Conservation (phyloP, 2,113 vertebrate species). For the Otocyon megalotis region DNA sequence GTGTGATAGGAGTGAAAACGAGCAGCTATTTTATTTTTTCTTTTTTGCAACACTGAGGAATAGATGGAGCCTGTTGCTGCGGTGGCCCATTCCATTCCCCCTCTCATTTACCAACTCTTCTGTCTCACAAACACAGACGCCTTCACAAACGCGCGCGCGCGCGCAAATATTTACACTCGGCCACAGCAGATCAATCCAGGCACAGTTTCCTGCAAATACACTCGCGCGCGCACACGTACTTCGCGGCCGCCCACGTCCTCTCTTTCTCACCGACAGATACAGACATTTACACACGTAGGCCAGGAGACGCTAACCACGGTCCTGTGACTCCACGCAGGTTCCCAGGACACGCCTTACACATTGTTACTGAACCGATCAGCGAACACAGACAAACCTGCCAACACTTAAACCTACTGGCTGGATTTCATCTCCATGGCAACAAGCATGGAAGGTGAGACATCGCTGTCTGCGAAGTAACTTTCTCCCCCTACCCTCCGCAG, state of each 20-base stretch:
- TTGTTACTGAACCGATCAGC: conserved; percentile 44
- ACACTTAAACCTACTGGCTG: conserved; percentile 68
- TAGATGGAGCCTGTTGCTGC: conserved; percentile 76
- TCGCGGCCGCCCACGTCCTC: background rate
- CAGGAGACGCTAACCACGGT: conserved; percentile 52
- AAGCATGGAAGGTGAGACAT: conserved; percentile 80
- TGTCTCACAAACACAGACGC: background rate
- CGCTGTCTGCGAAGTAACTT: conserved; percentile 76
- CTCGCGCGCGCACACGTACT: conserved; percentile 31
- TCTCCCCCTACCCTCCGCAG: conserved; percentile 60
- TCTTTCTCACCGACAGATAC: conserved; percentile 28
- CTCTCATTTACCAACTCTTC: background rate
- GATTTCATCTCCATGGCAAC: conserved; percentile 80
- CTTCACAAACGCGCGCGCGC: background rate
- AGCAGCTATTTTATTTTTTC: background rate
- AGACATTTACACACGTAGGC: conserved; percentile 67
- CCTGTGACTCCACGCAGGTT: conserved; percentile 70
- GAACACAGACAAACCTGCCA: conserved; percentile 63
- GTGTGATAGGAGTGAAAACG: background rate
- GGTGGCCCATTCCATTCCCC: background rate
- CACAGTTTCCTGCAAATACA: conserved; percentile 28
- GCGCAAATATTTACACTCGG: conserved; percentile 45
- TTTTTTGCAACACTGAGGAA: background rate
- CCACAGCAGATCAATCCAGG: conserved; percentile 5
- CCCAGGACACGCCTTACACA: conserved; percentile 49